A percentile compares a stretch with the other conserved stretches of the same genome.
These are phyloP conservation scores for Sturnira hondurensis DNA, from an alignment of 2,113 vertebrate genomes.

Conservation along the genomic window DNA sequence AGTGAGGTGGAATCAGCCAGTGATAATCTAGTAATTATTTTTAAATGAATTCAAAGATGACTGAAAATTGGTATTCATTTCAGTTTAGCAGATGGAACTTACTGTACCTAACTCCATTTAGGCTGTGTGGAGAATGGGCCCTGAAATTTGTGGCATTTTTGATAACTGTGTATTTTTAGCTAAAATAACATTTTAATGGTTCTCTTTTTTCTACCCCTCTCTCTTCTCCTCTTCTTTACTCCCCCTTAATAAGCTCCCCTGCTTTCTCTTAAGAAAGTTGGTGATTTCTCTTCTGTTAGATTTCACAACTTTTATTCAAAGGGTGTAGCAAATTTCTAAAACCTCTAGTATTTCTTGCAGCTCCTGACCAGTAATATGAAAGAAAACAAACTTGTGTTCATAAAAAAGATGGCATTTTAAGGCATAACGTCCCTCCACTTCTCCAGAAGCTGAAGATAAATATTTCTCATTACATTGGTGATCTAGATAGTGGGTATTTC, in stretches of 20 bases:
- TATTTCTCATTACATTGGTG: neutral
- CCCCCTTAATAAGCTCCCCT: neutral
- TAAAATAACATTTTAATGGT: neutral
- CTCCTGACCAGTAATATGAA: neutral
- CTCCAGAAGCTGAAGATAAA: neutral
- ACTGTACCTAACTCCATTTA: neutral
- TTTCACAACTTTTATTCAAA: neutral
- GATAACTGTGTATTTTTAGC: constrained; percentile 16
- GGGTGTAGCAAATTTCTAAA: neutral
- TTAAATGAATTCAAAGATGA: constrained; percentile 53
- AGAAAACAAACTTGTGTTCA: neutral
- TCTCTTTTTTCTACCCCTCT: neutral
- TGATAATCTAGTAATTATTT: constrained; percentile 55
- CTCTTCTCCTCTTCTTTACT: neutral
- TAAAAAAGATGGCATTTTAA: neutral
- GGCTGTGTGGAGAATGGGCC: neutral
- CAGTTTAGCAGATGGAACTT: constrained; percentile 18
- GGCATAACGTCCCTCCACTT: neutral
- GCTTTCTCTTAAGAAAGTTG: neutral
- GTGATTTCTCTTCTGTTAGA: neutral
- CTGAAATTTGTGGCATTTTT: neutral
- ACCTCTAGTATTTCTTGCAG: neutral
- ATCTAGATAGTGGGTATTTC: neutral
- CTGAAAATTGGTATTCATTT: constrained; percentile 52
- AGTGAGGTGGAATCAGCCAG: constrained; percentile 37